Evolutionary conservation across 2,113 vertebrate species (phyloP).

Genomic region (Gallinago undulata): DNA sequence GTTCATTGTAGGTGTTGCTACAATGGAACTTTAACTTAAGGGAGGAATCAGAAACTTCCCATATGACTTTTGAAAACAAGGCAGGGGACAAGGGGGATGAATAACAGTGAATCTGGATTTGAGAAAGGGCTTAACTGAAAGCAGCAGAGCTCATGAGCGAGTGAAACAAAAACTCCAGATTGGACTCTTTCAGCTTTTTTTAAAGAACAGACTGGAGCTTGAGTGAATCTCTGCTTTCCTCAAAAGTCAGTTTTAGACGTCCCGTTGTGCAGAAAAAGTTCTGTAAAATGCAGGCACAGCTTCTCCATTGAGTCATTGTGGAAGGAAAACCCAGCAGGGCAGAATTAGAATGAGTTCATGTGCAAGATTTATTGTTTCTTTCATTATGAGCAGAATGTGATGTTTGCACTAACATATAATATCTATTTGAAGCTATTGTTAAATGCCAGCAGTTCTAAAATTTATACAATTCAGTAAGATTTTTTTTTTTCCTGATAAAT

Average conservation of each 20-base stretch:
- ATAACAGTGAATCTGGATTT: neutral
- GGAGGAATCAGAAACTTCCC: neutral
- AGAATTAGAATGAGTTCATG: fast-evolving
- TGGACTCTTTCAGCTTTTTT: neutral
- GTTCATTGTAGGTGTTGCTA: neutral
- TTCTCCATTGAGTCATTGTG: neutral
- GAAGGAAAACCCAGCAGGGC: neutral
- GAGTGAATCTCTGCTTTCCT: neutral
- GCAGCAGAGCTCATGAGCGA: neutral
- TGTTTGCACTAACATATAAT: neutral
- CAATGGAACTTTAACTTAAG: neutral
- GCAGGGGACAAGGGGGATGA: neutral
- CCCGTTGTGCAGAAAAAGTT: neutral
- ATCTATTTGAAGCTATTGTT: neutral
- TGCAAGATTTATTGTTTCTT: neutral
- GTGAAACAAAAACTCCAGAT: neutral
- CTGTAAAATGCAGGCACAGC: neutral
- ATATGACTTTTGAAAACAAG: neutral
- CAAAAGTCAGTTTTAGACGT: neutral
- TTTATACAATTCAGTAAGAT: neutral
- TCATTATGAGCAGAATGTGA: neutral
- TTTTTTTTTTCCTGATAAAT: neutral
- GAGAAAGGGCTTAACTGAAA: neutral
- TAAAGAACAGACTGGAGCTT: neutral
- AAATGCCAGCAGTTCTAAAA: neutral